phyloP scores from a whole-genome alignment of 1,140 invertebrate genomes.

The Hyles euphorbiae region DNA sequence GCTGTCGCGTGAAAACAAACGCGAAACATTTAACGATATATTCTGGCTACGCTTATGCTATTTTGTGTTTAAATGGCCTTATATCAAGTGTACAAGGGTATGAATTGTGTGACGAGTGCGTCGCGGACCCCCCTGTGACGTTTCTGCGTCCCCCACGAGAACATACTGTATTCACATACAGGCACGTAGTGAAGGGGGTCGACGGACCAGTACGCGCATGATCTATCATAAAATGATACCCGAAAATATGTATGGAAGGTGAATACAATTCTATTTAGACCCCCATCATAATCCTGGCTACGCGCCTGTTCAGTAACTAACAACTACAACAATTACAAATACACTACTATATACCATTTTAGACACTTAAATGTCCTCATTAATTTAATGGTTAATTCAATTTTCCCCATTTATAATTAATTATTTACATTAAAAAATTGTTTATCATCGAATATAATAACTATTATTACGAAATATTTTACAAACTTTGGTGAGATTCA shows the following conservation, averaged over 20 bases:
- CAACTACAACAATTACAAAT: conserved; percentile 74
- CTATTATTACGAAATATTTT: conserved; percentile 73
- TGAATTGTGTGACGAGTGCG: conserved; percentile 58
- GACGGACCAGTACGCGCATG: neutral
- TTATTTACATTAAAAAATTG: conserved; percentile 73
- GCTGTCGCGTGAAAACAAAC: too few relatives aligned
- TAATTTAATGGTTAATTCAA: conserved; percentile 63
- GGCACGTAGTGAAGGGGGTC: conserved; percentile 5
- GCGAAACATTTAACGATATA: too few relatives aligned
- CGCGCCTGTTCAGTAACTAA: conserved; percentile 52
- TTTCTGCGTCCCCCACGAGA: conserved; percentile 29
- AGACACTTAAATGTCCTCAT: conserved; percentile 61
- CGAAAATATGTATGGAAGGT: neutral
- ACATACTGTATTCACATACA: conserved; percentile 27
- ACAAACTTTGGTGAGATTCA: conserved; percentile 75
- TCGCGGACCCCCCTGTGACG: conserved; percentile 48
- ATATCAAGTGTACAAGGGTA: too few relatives aligned
- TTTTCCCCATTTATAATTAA: conserved; percentile 62
- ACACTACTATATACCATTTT: conserved; percentile 73
- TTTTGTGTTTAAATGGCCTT: too few relatives aligned
- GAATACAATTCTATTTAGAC: neutral
- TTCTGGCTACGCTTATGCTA: too few relatives aligned
- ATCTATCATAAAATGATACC: neutral
- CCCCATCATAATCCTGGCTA: neutral
- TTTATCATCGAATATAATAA: conserved; percentile 65